phyloP scores from a whole-genome alignment of 2,113 vertebrate species.

The Protobothrops flavoviridis region DNA sequence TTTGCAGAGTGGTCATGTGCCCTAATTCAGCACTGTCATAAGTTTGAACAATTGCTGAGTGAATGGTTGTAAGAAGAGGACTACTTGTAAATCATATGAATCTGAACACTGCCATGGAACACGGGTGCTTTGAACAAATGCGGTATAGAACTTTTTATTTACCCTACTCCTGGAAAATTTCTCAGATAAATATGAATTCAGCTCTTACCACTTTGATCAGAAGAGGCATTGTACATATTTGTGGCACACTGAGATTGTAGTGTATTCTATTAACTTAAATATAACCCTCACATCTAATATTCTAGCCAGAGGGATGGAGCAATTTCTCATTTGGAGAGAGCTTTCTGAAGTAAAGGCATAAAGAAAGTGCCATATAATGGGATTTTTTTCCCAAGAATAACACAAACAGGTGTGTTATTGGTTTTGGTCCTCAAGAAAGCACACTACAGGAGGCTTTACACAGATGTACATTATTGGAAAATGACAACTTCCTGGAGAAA shows the following conservation, averaged over 20 bases:
- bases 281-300: neutral
- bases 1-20: neutral
- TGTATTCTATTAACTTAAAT: neutral
- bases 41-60: neutral
- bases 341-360: neutral
- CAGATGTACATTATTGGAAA: conserved; percentile 1
- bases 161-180: neutral
- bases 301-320: neutral
- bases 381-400: neutral
- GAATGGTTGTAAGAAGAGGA: neutral
- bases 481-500: neutral
- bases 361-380: neutral
- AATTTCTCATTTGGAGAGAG: neutral
- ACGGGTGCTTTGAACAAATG: neutral
- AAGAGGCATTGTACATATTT: neutral
- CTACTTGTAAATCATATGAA: neutral
- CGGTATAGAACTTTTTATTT: neutral
- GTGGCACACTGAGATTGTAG: neutral
- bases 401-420: neutral
- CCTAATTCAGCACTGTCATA: neutral
- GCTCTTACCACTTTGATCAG: neutral
- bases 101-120: neutral
- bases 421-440: neutral
- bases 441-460: neutral
- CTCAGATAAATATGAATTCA: neutral